A percentile compares a stretch with the other conserved stretches of the same genome.
Conservation (phyloP, 2,888 invertebrate genomes). For the Eucera pruinosa region DNA sequence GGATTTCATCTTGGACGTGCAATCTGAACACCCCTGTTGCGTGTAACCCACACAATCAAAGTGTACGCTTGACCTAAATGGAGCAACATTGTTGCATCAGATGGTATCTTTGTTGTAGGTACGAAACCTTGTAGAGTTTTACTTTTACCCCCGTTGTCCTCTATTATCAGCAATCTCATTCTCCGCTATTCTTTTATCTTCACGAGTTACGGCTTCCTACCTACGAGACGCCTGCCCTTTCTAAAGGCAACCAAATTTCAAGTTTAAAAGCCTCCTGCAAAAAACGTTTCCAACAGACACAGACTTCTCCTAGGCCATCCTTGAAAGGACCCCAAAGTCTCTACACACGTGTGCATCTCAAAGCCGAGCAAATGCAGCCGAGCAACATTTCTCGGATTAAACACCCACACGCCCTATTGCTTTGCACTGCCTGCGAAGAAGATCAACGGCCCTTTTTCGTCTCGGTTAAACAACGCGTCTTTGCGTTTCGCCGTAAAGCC, state of each 20-base stretch:
- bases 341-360: neutral
- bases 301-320: neutral
- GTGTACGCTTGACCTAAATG: neutral
- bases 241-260: conserved; percentile 1
- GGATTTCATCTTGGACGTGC: conserved; percentile 1
- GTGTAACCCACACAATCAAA: neutral
- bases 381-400: conserved; percentile 1
- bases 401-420: neutral
- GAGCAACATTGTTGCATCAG: neutral
- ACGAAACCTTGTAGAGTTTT: neutral
- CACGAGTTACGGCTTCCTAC: neutral
- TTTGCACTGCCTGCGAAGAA: too few species aligned
- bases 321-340: neutral
- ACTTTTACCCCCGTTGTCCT: neutral
- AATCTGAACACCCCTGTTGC: neutral
- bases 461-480: too few species aligned
- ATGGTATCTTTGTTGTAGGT: too few species aligned
- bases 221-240: neutral
- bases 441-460: too few species aligned
- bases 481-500: too few species aligned
- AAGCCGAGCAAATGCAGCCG: neutral
- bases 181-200: neutral
- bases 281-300: too few species aligned
- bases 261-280: neutral
- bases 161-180: neutral